phyloP scores from a whole-genome alignment of 2,113 vertebrate genomes.

The Eulemur rufifrons region DNA sequence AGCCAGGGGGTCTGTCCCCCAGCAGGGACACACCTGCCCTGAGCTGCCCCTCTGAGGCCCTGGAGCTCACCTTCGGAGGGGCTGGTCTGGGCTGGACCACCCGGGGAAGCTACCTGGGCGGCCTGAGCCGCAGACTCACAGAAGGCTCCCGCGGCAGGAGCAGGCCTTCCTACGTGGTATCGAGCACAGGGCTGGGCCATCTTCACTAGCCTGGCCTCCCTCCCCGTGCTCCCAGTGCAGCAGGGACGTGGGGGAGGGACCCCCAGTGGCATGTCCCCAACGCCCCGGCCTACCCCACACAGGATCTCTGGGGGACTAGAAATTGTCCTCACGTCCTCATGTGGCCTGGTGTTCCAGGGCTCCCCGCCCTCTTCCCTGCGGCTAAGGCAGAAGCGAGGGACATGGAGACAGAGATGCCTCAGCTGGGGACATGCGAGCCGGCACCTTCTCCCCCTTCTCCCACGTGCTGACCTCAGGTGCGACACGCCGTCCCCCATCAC shows the following conservation, averaged over 20 bases:
- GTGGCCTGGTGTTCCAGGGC: background rate
- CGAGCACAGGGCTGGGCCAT: background rate
- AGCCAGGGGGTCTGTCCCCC: background rate
- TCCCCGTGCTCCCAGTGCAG: background rate
- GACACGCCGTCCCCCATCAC: accelerated
- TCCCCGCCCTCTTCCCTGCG: background rate
- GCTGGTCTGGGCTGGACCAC: background rate
- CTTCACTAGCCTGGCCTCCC: background rate
- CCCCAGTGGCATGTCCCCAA: too few relatives aligned
- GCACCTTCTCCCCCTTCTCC: too few relatives aligned
- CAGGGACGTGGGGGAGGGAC: too few relatives aligned
- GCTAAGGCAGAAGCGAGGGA: background rate
- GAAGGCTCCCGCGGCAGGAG: background rate
- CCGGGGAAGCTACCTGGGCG: background rate
- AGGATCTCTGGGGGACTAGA: background rate
- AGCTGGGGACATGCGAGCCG: background rate
- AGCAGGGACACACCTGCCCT: background rate
- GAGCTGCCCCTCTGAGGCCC: background rate
- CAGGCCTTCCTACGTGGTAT: accelerated
- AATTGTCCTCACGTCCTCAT: too few relatives aligned
- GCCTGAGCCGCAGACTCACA: background rate
- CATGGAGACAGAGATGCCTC: too few relatives aligned
- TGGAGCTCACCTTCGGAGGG: background rate
- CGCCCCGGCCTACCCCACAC: accelerated
- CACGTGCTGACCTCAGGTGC: accelerated